A percentile compares a stretch with the other conserved stretches of the same genome.
Conservation (phyloP, 2,797 vertebrate species). For the Ctenopoma multispine region DNA sequence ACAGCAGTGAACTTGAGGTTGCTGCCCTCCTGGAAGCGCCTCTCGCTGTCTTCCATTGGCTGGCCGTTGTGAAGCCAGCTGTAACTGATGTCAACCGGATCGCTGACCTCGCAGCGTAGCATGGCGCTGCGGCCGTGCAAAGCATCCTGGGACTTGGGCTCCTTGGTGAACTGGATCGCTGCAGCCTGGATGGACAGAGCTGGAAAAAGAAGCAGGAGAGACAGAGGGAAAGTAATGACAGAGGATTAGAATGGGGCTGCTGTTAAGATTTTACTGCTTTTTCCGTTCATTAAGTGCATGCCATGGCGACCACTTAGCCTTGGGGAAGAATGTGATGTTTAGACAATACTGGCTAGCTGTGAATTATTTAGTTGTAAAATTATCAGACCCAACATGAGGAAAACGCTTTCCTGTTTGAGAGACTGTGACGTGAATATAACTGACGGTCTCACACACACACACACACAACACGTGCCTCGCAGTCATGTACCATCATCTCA, state of each 20-base stretch:
- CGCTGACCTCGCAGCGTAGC: slow-evolving; percentile 94
- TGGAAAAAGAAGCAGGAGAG: slow-evolving; percentile 55
- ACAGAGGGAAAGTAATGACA: slow-evolving; percentile 47
- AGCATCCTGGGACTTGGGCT: slow-evolving; percentile 97
- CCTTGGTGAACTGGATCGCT: slow-evolving; percentile 90
- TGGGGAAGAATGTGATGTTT: slow-evolving; percentile 70
- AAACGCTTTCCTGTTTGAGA: slow-evolving; percentile 29
- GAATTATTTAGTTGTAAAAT: slow-evolving; percentile 72
- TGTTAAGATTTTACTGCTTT: slow-evolving; percentile 75
- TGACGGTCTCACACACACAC: slow-evolving; percentile 11
- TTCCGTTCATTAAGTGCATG: slow-evolving; percentile 75
- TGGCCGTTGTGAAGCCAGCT: slow-evolving; percentile 88
- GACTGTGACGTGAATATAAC: slow-evolving; percentile 5
- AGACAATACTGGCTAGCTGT: slow-evolving; percentile 63
- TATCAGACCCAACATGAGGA: slow-evolving; percentile 42
- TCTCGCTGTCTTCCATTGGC: slow-evolving; percentile 81
- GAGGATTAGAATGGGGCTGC: slow-evolving; percentile 62
- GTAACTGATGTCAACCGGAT: slow-evolving; percentile 76
- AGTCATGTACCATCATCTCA: slow-evolving; percentile 38
- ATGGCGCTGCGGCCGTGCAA: slow-evolving; percentile 95
- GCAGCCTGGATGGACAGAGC: slow-evolving; percentile 81
- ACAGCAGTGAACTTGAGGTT: slow-evolving; percentile 93
- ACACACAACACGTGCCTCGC: neutral
- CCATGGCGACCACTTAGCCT: slow-evolving; percentile 62
- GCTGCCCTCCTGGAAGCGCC: slow-evolving; percentile 91